These are phyloP conservation scores for Batillaria attramentaria DNA, from an alignment of 1,140 invertebrate genomes.

Conservation along the genomic window DNA sequence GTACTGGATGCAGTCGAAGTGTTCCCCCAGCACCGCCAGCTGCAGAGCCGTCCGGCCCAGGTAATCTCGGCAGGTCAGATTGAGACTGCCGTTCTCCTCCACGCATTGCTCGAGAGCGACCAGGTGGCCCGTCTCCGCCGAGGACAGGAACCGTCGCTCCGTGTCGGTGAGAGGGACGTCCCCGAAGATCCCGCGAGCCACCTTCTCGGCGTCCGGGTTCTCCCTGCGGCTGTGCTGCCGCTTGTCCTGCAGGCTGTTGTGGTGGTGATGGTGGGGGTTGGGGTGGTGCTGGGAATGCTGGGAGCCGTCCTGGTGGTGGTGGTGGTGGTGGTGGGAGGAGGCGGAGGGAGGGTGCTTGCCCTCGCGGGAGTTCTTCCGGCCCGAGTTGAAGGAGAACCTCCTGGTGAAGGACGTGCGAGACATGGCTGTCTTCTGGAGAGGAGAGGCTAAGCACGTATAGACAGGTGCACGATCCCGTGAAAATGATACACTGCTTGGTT, in stretches of 20 bases:
- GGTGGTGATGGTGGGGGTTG: slow-evolving; percentile 11
- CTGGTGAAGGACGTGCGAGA: slow-evolving; percentile 35
- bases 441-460: no score
- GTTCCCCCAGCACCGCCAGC: slow-evolving; percentile 49
- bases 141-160: slow-evolving; percentile 44
- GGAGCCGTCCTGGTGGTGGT: neutral
- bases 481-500: no score
- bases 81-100: slow-evolving; percentile 43
- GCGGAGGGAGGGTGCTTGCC: slow-evolving; percentile 16
- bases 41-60: slow-evolving; percentile 54
- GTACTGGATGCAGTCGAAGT: slow-evolving; percentile 50
- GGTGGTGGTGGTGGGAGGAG: neutral
- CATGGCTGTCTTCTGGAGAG: no score
- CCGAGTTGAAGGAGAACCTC: slow-evolving; percentile 32
- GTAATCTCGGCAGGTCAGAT: slow-evolving; percentile 53
- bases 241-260: slow-evolving; percentile 36
- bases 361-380: slow-evolving; percentile 34
- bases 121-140: slow-evolving; percentile 46
- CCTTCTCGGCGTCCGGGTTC: slow-evolving; percentile 41
- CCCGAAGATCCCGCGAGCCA: slow-evolving; percentile 50
- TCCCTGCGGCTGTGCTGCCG: slow-evolving; percentile 40
- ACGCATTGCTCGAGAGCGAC: slow-evolving; percentile 42
- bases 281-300: slow-evolving; percentile 5
- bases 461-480: no score
- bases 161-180: slow-evolving; percentile 51